Evolutionary conservation across 1,140 invertebrate species (phyloP).

Genomic region (Lethrus apterus): DNA sequence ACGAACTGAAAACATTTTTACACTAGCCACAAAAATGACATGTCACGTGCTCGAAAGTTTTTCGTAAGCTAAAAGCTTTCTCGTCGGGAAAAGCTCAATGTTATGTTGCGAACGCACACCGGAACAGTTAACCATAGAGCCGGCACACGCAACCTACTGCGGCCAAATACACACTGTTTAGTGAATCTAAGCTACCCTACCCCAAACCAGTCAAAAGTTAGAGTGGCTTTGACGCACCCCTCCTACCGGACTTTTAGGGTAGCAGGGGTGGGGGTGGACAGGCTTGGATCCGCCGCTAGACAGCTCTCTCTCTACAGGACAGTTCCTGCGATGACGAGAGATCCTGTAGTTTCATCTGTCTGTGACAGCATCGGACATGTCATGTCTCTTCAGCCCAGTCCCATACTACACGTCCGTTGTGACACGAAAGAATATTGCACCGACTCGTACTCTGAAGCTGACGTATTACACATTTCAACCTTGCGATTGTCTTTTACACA

Average conservation of each 20-base stretch:
- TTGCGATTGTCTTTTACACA: too few relatives aligned
- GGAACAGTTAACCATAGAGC: too few relatives aligned
- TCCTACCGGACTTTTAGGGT: slow-evolving; percentile 5
- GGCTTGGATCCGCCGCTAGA: neutral
- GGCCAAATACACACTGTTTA: neutral
- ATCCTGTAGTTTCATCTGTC: slow-evolving; percentile 31
- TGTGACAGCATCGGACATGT: slow-evolving; percentile 30
- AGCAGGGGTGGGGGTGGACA: slow-evolving; percentile 4
- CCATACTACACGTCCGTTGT: neutral
- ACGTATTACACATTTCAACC: neutral
- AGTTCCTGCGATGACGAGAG: slow-evolving; percentile 4
- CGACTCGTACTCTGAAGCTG: neutral
- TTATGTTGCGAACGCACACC: too few relatives aligned
- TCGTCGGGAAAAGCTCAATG: too few relatives aligned
- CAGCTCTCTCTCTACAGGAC: neutral
- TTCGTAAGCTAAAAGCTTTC: too few relatives aligned
- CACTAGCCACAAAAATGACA: too few relatives aligned
- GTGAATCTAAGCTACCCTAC: slow-evolving; percentile 10
- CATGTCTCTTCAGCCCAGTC: slow-evolving; percentile 19
- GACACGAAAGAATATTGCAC: slow-evolving; percentile 3
- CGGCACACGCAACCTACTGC: neutral
- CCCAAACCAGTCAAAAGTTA: slow-evolving; percentile 16
- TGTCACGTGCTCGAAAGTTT: too few relatives aligned
- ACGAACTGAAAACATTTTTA: too few relatives aligned
- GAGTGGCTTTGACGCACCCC: slow-evolving; percentile 20